A percentile compares a stretch with the other conserved stretches of the same genome.
phyloP scores from a whole-genome alignment of 2,888 invertebrate species.

The Sthenelais limicola region DNA sequence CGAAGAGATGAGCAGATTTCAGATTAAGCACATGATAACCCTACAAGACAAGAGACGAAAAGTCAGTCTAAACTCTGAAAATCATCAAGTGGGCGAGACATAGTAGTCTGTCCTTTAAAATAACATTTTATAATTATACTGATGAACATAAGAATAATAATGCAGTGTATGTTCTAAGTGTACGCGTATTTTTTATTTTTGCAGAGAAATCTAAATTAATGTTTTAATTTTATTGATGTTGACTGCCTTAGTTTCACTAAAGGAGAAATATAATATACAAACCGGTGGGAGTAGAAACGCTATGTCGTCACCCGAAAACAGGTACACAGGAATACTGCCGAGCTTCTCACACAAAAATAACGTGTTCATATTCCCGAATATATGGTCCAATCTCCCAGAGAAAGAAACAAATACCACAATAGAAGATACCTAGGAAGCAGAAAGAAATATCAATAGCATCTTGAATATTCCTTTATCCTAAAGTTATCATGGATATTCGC shows the following conservation, averaged over 20 bases:
- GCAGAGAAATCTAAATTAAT: too few species aligned
- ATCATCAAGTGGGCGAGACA: too few species aligned
- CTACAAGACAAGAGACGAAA: background rate
- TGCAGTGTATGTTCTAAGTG: too few species aligned
- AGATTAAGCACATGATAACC: background rate
- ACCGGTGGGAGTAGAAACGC: conserved; percentile 34
- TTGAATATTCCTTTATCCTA: too few species aligned
- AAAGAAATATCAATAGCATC: conserved; percentile 7
- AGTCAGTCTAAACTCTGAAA: too few species aligned
- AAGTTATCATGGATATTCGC: too few species aligned
- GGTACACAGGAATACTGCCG: conserved; percentile 21
- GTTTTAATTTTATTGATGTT: too few species aligned
- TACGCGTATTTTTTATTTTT: too few species aligned
- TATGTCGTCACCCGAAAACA: conserved; percentile 6
- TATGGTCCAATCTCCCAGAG: conserved; percentile 31
- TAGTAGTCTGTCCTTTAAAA: too few species aligned
- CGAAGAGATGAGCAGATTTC: background rate
- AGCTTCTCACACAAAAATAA: background rate
- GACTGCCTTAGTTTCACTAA: too few species aligned
- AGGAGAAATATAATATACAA: conserved; percentile 8
- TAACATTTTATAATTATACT: too few species aligned
- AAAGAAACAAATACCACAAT: conserved; percentile 29
- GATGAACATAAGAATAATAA: too few species aligned
- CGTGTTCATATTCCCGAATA: conserved; percentile 37
- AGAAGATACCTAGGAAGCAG: conserved; percentile 6